phyloP scores from a whole-genome alignment of 2,113 vertebrate species.

The Proteles cristata region DNA sequence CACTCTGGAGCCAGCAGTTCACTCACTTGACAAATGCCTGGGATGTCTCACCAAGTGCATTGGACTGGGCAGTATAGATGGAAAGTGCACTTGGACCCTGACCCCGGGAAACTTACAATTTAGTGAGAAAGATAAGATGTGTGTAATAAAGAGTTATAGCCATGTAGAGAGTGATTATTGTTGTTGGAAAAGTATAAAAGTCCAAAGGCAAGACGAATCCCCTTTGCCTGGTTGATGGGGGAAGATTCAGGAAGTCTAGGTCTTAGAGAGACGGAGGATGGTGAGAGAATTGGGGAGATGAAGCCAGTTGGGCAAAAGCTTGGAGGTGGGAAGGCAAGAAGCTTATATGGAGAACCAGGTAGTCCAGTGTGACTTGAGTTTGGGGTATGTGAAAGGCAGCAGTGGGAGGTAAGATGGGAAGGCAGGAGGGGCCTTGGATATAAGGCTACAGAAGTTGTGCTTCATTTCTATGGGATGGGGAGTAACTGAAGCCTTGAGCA shows the following conservation, averaged over 20 bases:
- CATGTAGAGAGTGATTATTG: background rate
- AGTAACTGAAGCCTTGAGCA: background rate
- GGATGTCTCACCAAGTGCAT: background rate
- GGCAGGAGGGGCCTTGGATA: background rate
- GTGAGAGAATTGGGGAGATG: background rate
- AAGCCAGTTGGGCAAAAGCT: background rate
- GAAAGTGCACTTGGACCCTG: slow-evolving; percentile 16
- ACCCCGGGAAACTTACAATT: slow-evolving; percentile 15
- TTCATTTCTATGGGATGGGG: background rate
- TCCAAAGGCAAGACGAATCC: slow-evolving; percentile 50
- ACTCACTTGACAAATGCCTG: background rate
- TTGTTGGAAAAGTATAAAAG: background rate
- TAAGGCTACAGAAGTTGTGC: background rate
- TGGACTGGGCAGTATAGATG: background rate
- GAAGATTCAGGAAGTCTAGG: background rate
- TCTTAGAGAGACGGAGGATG: background rate
- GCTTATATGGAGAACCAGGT: background rate
- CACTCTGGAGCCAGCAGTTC: background rate
- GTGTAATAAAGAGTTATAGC: slow-evolving; percentile 25
- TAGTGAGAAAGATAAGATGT: slow-evolving; percentile 10
- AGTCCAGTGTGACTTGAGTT: background rate
- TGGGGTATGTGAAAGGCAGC: background rate
- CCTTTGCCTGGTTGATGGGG: background rate
- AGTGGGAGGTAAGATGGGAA: background rate
- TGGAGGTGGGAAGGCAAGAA: background rate